Conservation (phyloP, 2,888 invertebrate species). For the Lordiphosa fenestrarum region DNA sequence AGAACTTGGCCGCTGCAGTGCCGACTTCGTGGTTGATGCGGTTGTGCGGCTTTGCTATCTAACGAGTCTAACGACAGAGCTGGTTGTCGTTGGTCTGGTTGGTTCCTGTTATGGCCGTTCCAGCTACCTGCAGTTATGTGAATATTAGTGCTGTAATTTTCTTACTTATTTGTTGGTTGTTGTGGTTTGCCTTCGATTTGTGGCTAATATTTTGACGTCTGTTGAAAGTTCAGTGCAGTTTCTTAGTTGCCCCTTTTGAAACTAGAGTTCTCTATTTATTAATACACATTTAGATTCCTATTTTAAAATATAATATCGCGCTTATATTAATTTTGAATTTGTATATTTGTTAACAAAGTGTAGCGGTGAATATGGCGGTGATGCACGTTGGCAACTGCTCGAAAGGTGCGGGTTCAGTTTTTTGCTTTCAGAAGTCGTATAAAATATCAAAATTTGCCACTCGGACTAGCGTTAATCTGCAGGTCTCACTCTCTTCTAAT, state of each 20-base stretch:
- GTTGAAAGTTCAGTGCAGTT: slow-evolving; percentile 16
- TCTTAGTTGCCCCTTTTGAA: background rate
- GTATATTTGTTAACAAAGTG: too few relatives aligned
- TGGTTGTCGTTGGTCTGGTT: slow-evolving; percentile 23
- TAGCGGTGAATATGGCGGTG: too few relatives aligned
- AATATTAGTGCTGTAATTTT: slow-evolving; percentile 45
- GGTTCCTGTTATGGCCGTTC: slow-evolving; percentile 32
- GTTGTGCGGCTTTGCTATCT: slow-evolving; percentile 53
- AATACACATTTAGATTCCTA: too few relatives aligned
- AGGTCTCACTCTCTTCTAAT: too few relatives aligned
- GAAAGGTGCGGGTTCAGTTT: too few relatives aligned
- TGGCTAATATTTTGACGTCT: slow-evolving; percentile 32
- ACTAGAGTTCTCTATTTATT: background rate
- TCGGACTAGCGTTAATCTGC: too few relatives aligned
- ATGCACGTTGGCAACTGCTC: too few relatives aligned
- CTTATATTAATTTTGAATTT: too few relatives aligned
- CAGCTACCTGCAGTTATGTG: slow-evolving; percentile 59
- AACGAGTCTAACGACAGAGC: slow-evolving; percentile 67
- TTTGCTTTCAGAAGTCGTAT: too few relatives aligned
- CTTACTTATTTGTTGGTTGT: slow-evolving; percentile 15
- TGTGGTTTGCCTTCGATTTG: slow-evolving; percentile 40
- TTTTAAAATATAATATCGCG: too few relatives aligned
- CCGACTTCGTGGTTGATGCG: slow-evolving; percentile 23
- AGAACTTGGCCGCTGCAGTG: slow-evolving; percentile 60
- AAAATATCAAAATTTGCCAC: too few relatives aligned